Conservation (phyloP, 2,888 invertebrate species). For the Drosophila paranaensis region DNA sequence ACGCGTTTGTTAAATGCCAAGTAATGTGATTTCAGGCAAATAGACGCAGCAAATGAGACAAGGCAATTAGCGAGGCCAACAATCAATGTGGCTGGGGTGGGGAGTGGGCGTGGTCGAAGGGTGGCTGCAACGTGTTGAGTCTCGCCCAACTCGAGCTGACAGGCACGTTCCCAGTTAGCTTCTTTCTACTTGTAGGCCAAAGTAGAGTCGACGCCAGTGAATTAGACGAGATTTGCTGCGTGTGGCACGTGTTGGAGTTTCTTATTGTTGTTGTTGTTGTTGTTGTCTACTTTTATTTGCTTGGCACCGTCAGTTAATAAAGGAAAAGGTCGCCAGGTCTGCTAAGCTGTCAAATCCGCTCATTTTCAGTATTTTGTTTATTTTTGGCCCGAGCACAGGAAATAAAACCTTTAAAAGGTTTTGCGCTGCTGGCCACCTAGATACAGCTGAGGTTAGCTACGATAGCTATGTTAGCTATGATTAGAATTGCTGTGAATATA, state of each 20-base stretch:
- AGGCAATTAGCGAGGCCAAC: conserved; percentile 63
- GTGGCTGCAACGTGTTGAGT: conserved; percentile 33
- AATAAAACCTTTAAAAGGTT: conserved; percentile 21
- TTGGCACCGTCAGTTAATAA: conserved; percentile 34
- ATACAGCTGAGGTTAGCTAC: not conserved
- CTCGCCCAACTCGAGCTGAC: conserved; percentile 28
- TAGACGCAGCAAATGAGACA: not conserved
- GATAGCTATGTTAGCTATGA: not conserved
- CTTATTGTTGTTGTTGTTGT: not conserved
- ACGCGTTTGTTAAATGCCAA: conserved; percentile 33
- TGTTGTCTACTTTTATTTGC: conserved; percentile 28
- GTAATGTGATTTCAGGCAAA: conserved; percentile 29
- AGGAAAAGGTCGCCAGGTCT: conserved; percentile 40
- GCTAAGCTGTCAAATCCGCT: conserved; percentile 47
- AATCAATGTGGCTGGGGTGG: conserved; percentile 19
- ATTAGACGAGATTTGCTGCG: conserved; percentile 63
- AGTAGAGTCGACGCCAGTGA: conserved; percentile 37
- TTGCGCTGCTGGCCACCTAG: not conserved
- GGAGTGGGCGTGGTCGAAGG: not conserved
- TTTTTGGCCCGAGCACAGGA: conserved; percentile 17
- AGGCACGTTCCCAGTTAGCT: conserved; percentile 46
- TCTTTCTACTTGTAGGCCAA: not conserved
- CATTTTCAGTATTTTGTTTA: conserved; percentile 20
- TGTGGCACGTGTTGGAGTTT: conserved; percentile 55
- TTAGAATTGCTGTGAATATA: not conserved